Base-by-base conservation (phyloP, 1,140 invertebrate species). In the Antheraea pernyi region DNA sequence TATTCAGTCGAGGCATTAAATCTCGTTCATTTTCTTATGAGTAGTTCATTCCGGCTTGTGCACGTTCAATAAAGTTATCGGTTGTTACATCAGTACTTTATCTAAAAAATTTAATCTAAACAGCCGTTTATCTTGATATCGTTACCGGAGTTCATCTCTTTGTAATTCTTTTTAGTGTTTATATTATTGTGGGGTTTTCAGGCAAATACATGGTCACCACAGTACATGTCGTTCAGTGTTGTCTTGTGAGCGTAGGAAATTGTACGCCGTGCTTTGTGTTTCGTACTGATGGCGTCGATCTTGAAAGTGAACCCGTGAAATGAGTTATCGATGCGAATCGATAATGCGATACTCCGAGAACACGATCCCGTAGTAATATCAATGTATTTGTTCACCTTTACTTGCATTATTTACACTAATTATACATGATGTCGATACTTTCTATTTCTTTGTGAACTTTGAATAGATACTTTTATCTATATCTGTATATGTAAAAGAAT, bases 231-330 rank as follows among this genome's bases (percentile, higher is more conserved):
- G 30, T 64, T 68, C 75, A 66, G 69, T 78, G 66, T 71, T 37
- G 78, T 75, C 74, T 74, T 68, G 70, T 68, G 66, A 71, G 66
- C 67, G 69, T 71, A 79, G 76, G 75, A 77, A 81, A 77, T 67
- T 66, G 74, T 74, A 71, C 69, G 68, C 76, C 88, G 86, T 78
- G 85, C 84, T 88, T 83, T 78, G 75, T 78, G 82, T 84, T n/a
- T 79, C 81, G 77, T 77, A 76, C 77, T 74, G 71, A 74, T 75
- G 79, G 74, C 77, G 67, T 69, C 74, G 76, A 83, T 86, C 84
- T 85, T 73, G 88, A 90, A 90, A 89, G 86, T 78, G 82, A 90
- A 88, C 84, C 82, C 84, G 85, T 81, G 83, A 91, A 87, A 91
- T 91, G 83, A 87, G 73, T 82, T 89, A 88, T 81, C 85, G 82